Evolutionary conservation across 2,797 vertebrate genomes (phyloP).

Genomic region (Chiropotes sagulatus): DNA sequence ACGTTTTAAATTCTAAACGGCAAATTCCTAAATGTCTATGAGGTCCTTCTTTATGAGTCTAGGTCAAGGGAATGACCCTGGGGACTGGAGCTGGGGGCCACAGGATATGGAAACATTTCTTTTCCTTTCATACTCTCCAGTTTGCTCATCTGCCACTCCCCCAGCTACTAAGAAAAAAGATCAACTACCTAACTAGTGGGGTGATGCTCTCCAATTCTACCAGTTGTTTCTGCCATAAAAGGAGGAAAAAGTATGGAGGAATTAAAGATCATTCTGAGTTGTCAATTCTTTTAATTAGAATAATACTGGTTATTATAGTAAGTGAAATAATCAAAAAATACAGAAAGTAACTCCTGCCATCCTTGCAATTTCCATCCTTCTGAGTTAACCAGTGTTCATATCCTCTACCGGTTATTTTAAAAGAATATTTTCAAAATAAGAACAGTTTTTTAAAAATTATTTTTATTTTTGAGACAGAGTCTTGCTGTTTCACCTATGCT

Average conservation of each 20-base stretch:
- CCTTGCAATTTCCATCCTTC: neutral
- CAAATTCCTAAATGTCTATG: neutral
- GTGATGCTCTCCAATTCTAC: neutral
- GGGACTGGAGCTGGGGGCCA: neutral
- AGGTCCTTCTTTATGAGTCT: neutral
- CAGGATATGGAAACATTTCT: neutral
- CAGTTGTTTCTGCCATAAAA: neutral
- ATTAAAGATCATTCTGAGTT: neutral
- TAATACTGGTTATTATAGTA: neutral
- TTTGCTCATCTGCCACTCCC: neutral
- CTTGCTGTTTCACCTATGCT: too few relatives aligned
- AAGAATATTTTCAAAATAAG: neutral
- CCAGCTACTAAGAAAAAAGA: neutral
- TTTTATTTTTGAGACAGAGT: too few relatives aligned
- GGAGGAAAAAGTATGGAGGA: neutral
- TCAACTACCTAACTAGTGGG: neutral
- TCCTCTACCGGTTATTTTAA: neutral
- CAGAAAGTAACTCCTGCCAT: neutral
- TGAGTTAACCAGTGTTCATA: neutral
- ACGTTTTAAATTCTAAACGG: neutral
- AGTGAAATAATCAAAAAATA: neutral
- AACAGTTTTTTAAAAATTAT: neutral
- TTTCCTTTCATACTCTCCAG: neutral
- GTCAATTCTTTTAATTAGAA: slow-evolving; percentile 28
- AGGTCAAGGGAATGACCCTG: neutral